These are phyloP conservation scores for Strigamia transsilvanica DNA, from an alignment of 2,888 invertebrate species.

Conservation along the genomic window DNA sequence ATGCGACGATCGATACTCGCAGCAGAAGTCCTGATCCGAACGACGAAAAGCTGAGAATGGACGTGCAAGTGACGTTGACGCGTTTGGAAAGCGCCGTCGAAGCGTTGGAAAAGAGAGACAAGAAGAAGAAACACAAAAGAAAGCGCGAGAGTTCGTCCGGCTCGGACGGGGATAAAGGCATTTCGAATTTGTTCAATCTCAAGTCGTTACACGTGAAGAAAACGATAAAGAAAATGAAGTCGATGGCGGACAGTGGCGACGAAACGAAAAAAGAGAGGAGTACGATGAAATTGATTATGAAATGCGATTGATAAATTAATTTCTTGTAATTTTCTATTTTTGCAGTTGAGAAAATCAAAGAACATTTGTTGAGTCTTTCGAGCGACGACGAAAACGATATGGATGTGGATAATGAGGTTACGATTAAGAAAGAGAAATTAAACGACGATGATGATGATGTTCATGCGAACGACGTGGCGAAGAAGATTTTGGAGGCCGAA, in stretches of 20 bases:
- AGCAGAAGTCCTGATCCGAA: conserved; percentile 33
- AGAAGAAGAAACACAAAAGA: conserved; percentile 48
- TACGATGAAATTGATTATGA: not conserved
- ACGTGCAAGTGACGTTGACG: conserved; percentile 7
- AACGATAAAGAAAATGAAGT: not conserved
- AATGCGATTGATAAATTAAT: not conserved
- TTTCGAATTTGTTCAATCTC: not conserved
- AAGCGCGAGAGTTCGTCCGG: conserved; percentile 57
- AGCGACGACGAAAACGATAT: conserved; percentile 53
- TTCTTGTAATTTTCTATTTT: conserved; percentile 45
- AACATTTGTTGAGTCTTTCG: conserved; percentile 58
- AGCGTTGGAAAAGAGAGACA: conserved; percentile 51
- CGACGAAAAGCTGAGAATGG: conserved; percentile 32
- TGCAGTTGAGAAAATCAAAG: conserved; percentile 50
- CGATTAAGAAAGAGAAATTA: not conserved
- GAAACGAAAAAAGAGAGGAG: not conserved
- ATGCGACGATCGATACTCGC: conserved; percentile 52
- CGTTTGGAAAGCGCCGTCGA: not conserved
- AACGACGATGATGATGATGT: conserved; percentile 3
- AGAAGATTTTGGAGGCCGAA: conserved; percentile 54
- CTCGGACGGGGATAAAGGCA: conserved; percentile 57
- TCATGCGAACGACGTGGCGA: conserved; percentile 55
- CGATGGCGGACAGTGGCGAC: not conserved
- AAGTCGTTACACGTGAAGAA: conserved; percentile 51
- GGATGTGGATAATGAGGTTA: conserved; percentile 15